These are phyloP conservation scores for Coenonympha arcania DNA, from an alignment of 2,888 invertebrate species.

Conservation along the genomic window DNA sequence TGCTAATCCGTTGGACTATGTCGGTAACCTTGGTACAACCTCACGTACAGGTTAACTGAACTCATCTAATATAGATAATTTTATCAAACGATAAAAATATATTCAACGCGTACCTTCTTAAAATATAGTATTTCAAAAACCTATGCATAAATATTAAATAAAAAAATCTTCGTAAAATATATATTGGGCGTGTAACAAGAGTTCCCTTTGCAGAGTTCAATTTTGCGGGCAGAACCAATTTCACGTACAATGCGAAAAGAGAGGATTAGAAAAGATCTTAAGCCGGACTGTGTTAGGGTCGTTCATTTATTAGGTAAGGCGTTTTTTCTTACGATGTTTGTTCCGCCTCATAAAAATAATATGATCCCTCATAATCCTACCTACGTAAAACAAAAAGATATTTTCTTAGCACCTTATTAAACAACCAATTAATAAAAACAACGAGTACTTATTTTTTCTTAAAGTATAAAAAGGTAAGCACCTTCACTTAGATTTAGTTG, in stretches of 20 bases:
- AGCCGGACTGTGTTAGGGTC: background rate
- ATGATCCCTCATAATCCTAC: background rate
- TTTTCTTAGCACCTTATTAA: no score
- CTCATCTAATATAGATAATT: no score
- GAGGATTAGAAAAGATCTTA: constrained; percentile 4
- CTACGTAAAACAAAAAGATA: background rate
- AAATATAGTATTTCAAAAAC: no score
- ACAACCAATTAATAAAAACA: no score
- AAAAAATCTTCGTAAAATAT: background rate
- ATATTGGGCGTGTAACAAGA: background rate
- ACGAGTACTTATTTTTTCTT: no score
- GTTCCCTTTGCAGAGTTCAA: background rate
- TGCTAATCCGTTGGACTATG: no score
- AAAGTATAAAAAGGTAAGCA: no score
- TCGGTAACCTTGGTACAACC: no score
- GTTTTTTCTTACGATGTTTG: constrained; percentile 1
- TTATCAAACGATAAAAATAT: no score
- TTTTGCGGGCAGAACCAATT: background rate
- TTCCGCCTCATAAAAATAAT: background rate
- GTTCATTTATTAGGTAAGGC: background rate
- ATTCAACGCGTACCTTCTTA: no score
- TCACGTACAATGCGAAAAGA: background rate
- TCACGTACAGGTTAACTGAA: no score
- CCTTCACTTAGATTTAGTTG: no score
- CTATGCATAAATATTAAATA: constrained; percentile 1